Percentiles rank a stretch among this genome's conserved stretches.
Evolutionary conservation across 2,888 invertebrate species (phyloP).

Genomic region (Rotaria magnacalcarata): DNA sequence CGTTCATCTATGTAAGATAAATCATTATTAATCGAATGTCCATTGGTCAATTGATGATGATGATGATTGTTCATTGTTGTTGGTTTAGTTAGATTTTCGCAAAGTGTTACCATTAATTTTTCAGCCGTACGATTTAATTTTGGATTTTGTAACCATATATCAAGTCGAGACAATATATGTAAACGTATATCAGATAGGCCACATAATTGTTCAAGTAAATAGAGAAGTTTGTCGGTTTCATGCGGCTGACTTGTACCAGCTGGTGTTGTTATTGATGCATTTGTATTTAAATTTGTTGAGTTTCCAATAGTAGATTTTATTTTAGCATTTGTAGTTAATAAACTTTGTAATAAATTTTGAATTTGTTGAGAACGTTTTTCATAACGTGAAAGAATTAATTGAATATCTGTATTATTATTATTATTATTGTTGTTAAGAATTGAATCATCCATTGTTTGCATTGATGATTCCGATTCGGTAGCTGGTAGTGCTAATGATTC

Average conservation of each 20-base stretch:
- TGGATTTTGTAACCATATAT: conserved; percentile 90
- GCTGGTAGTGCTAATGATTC: not conserved
- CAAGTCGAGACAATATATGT: conserved; percentile 74
- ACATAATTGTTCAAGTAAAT: conserved; percentile 62
- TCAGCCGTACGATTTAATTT: conserved; percentile 63
- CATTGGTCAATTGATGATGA: not conserved
- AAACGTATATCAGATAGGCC: conserved; percentile 80
- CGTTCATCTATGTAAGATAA: not conserved
- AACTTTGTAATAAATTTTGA: not conserved
- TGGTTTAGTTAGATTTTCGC: conserved; percentile 26
- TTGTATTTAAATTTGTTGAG: not conserved
- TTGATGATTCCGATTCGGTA: not conserved
- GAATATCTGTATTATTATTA: conserved; percentile 17
- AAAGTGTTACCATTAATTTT: not conserved
- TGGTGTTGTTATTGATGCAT: not conserved
- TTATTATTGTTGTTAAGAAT: not conserved
- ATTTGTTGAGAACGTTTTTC: not conserved
- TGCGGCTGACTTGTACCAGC: conserved; percentile 11
- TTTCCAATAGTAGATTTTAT: not conserved
- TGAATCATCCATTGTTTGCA: not conserved
- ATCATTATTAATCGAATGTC: not conserved
- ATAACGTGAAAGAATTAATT: not conserved
- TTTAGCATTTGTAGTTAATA: not conserved
- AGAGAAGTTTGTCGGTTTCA: conserved; percentile 9
- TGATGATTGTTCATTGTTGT: not conserved